Base-by-base conservation (phyloP, 2,113 vertebrate genomes). In the Nipponia nippon region DNA sequence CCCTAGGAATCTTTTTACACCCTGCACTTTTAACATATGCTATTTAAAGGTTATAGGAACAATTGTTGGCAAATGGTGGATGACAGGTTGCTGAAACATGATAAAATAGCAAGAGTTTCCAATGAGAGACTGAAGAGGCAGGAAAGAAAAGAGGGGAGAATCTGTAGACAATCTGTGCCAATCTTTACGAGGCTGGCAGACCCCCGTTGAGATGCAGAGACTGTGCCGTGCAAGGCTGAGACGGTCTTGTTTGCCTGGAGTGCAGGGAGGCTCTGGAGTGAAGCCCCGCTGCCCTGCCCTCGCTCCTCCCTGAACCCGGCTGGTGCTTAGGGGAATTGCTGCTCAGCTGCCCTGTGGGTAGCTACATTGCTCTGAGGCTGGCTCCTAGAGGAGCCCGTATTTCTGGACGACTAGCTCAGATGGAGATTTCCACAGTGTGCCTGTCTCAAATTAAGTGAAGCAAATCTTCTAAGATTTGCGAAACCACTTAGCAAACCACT, bases 61-160 rank as follows among this genome's bases (percentile, higher is more conserved):
- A 86, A 1, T 47, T 93, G 72, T 80, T 87, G 92, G 93, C 90
- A 96, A 84, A 79, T 40, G 66, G n/a, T 47, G 72, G 38, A 6
- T 82, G 93, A 75, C 76, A 90, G 63, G 79, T 90, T 93, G 90
- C 59, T 78, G 85, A 70, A 91, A 87, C 82, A 93, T 40, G 73
- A 46, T 67, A 71, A 88, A 94, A 94, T 44, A 91, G 56, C 61
- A 44, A 52, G 56, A 49, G 23, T 63, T 93, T 76, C 52, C 81
- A 79, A 32, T n/a, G 50, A 66, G 89, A 77, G 58, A 55, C 1
- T 20, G 36, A 59, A 89, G 56, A 82, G 53, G 42, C 61, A 93
- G 81, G 78, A 89, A 89, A 77, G 59, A 66, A 47, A 13, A 86
- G 76, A 49, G 13, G 32, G 36, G 30, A 71, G 50, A 56, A 89